Percentiles rank a stretch among this genome's conserved stretches.
Evolutionary conservation across 23 tunicate species (phyloP).

Genomic region (Clavelina lepadiformis): DNA sequence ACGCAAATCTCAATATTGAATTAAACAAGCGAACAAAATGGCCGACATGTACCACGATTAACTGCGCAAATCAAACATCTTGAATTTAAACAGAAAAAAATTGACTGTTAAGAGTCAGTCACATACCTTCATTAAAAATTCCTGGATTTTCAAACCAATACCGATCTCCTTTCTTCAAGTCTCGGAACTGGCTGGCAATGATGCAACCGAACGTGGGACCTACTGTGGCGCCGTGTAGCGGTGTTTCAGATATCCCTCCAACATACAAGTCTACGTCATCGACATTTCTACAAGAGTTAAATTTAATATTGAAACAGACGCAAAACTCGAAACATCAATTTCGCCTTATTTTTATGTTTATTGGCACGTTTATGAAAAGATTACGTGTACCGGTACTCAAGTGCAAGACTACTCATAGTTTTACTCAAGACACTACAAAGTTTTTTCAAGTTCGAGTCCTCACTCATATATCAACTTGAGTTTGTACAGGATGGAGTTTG

Average conservation of each 20-base stretch:
- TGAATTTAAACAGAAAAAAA: too few relatives aligned
- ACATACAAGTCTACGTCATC: slow-evolving; percentile 78
- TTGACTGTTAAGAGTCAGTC: neutral
- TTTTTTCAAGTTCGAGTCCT: too few relatives aligned
- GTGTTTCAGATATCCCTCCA: slow-evolving; percentile 70
- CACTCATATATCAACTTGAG: slow-evolving; percentile 24
- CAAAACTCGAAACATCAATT: neutral
- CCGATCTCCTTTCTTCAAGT: slow-evolving; percentile 71
- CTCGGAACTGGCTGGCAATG: slow-evolving; percentile 69
- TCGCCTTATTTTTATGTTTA: too few relatives aligned
- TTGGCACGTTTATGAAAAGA: too few relatives aligned
- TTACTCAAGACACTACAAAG: too few relatives aligned
- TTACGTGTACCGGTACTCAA: too few relatives aligned
- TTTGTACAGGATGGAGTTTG: neutral
- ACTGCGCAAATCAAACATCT: too few relatives aligned
- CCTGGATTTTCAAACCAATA: slow-evolving; percentile 77
- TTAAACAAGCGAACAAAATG: neutral
- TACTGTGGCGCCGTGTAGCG: slow-evolving; percentile 37
- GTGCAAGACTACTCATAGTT: too few relatives aligned
- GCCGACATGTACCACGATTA: too few relatives aligned
- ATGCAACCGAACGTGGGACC: slow-evolving; percentile 85
- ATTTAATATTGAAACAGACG: neutral
- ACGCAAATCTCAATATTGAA: neutral
- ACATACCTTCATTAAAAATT: slow-evolving; percentile 31
- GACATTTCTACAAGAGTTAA: slow-evolving; percentile 53